Conservation (phyloP, 2,797 vertebrate species). For the Onychomys arenicola region DNA sequence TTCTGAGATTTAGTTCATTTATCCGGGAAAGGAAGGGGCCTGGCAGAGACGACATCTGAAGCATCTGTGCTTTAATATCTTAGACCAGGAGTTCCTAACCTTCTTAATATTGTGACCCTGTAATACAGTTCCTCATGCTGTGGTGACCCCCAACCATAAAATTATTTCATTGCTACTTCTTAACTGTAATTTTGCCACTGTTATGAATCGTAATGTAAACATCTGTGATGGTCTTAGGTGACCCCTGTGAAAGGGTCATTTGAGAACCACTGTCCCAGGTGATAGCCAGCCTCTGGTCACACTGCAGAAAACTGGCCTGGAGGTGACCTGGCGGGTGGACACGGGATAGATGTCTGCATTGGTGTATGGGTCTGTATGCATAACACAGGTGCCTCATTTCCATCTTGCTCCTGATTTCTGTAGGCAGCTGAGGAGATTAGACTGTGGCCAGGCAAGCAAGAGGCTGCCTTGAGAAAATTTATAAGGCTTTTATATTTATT, state of each 20-base stretch:
- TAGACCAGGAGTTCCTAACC: neutral
- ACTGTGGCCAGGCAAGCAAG: conserved; percentile 42
- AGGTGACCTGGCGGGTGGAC: neutral
- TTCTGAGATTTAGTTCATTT: neutral
- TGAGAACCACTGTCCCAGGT: neutral
- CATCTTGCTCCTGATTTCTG: conserved; percentile 41
- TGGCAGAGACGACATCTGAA: neutral
- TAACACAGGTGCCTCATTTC: neutral
- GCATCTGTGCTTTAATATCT: neutral
- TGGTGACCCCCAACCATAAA: neutral
- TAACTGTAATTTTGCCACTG: no score
- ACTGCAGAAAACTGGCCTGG: neutral
- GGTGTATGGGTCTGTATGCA: neutral
- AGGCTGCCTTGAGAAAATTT: conserved; percentile 51
- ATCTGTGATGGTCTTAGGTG: neutral
- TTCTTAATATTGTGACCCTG: neutral
- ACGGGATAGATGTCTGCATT: neutral
- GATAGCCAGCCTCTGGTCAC: neutral
- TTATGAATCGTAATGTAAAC: neutral
- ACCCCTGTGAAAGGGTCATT: neutral
- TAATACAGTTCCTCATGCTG: neutral
- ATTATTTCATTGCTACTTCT: neutral
- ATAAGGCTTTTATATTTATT: conserved; percentile 78
- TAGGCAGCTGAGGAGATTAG: conserved; percentile 52
- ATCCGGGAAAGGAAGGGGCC: neutral